Evolutionary conservation across 2,888 invertebrate genomes (phyloP).

Genomic region (Bursaphelenchus okinawaensis): DNA sequence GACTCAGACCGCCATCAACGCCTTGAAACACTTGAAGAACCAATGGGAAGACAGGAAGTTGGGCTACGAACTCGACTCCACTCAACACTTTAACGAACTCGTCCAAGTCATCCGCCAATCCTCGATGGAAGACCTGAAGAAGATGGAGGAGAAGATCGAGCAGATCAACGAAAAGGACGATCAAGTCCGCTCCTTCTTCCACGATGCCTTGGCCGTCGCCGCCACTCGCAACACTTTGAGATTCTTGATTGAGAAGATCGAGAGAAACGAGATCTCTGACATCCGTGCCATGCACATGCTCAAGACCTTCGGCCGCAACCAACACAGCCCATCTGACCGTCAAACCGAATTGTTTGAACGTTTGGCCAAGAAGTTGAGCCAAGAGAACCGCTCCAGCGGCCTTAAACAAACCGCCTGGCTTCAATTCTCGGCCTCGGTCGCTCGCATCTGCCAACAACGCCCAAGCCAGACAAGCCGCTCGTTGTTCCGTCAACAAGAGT

Average conservation of each 20-base stretch:
- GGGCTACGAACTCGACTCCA: slow-evolving; percentile 10
- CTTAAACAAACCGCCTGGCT: slow-evolving; percentile 14
- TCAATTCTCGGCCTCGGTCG: slow-evolving; percentile 15
- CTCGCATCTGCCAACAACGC: slow-evolving; percentile 32
- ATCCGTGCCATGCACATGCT: neutral
- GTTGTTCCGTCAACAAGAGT: slow-evolving; percentile 4
- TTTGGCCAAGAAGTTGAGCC: slow-evolving; percentile 32
- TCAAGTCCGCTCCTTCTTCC: slow-evolving; percentile 22
- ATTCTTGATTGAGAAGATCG: slow-evolving; percentile 36
- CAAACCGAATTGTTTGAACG: slow-evolving; percentile 32
- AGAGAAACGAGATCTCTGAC: slow-evolving; percentile 15
- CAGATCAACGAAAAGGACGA: slow-evolving; percentile 28
- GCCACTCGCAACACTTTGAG: slow-evolving; percentile 39
- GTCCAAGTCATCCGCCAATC: slow-evolving; percentile 21
- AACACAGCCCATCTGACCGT: neutral
- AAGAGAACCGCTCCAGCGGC: neutral
- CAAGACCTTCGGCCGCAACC: neutral
- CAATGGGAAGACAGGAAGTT: neutral
- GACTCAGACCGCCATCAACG: slow-evolving; percentile 7
- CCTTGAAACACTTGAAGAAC: slow-evolving; percentile 13
- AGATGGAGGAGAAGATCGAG: slow-evolving; percentile 33
- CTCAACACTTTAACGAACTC: slow-evolving; percentile 21
- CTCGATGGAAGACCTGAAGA: slow-evolving; percentile 22
- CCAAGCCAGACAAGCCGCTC: neutral
- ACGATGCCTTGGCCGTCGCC: slow-evolving; percentile 39